phyloP scores from a whole-genome alignment of 2,113 vertebrate genomes.

The Cranoglanis bouderius region DNA sequence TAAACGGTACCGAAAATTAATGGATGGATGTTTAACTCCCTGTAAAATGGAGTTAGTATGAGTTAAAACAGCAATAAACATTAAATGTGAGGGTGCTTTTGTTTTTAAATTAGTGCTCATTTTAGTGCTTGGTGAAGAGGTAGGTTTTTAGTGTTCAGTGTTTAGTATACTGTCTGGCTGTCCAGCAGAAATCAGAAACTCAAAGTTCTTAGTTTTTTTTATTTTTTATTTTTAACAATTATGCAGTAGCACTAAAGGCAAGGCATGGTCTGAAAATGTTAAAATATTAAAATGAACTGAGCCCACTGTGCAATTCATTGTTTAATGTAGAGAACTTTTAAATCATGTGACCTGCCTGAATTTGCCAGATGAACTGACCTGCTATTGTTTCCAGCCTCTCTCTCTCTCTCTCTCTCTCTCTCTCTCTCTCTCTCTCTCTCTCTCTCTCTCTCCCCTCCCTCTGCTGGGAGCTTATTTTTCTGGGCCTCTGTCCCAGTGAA shows the following conservation, averaged over 20 bases:
- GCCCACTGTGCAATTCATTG: not conserved
- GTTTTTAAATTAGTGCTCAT: no score
- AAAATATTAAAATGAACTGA: not conserved
- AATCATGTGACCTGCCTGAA: not conserved
- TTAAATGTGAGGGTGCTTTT: no score
- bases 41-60: not conserved
- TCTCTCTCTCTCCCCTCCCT: conserved; percentile 49
- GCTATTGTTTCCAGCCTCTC: not conserved
- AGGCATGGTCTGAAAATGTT: not conserved
- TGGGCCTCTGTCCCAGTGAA: conserved; percentile 63
- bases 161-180: not conserved
- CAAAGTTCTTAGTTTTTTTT: not conserved
- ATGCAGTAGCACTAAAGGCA: not conserved
- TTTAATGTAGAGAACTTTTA: not conserved
- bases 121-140: not conserved
- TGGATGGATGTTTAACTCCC: not conserved
- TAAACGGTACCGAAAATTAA: no score
- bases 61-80: no score
- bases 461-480: conserved; percentile 59
- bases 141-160: not conserved
- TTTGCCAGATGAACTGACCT: not conserved
- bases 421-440: not conserved
- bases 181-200: not conserved
- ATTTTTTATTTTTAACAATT: not conserved
- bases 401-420: conserved; percentile 10